A percentile compares a stretch with the other conserved stretches of the same genome.
phyloP scores from a whole-genome alignment of 2,888 invertebrate genomes.

The Caenorhabditis parvicauda region DNA sequence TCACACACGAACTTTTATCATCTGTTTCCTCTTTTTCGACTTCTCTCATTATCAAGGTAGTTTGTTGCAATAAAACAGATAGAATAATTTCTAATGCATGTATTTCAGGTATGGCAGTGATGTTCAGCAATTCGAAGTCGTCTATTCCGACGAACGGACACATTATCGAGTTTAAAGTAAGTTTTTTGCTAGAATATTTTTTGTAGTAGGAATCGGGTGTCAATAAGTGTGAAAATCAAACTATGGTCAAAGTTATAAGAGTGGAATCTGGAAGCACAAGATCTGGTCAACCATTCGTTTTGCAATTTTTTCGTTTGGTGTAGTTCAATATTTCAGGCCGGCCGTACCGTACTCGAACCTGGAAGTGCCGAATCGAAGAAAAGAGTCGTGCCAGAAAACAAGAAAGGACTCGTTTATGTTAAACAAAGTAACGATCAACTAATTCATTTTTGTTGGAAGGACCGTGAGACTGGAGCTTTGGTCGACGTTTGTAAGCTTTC shows the following conservation, averaged over 20 bases:
- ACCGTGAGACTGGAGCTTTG: conserved; percentile 83
- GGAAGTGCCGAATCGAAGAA: conserved; percentile 48
- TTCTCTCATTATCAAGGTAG: too few relatives aligned
- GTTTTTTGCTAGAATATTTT: neutral
- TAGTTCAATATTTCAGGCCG: conserved; percentile 36
- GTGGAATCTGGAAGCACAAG: too few relatives aligned
- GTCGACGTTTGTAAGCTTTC: conserved; percentile 75
- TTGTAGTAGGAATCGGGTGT: too few relatives aligned
- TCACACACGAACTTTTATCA: too few relatives aligned
- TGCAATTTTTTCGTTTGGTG: neutral
- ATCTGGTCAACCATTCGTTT: too few relatives aligned
- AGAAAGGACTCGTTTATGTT: conserved; percentile 90
- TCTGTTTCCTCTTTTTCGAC: too few relatives aligned
- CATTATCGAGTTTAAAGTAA: conserved; percentile 45
- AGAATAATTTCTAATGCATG: neutral
- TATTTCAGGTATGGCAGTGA: conserved; percentile 23
- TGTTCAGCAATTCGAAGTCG: conserved; percentile 27
- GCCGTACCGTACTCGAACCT: conserved; percentile 42
- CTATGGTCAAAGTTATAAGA: too few relatives aligned
- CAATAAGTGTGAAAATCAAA: too few relatives aligned
- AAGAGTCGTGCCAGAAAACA: conserved; percentile 64
- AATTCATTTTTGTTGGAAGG: conserved; percentile 99
- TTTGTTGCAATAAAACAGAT: too few relatives aligned
- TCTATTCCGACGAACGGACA: conserved; percentile 19
- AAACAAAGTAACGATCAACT: conserved; percentile 94